Conservation (phyloP, 2,113 vertebrate species). For the Plotosus lineatus region DNA sequence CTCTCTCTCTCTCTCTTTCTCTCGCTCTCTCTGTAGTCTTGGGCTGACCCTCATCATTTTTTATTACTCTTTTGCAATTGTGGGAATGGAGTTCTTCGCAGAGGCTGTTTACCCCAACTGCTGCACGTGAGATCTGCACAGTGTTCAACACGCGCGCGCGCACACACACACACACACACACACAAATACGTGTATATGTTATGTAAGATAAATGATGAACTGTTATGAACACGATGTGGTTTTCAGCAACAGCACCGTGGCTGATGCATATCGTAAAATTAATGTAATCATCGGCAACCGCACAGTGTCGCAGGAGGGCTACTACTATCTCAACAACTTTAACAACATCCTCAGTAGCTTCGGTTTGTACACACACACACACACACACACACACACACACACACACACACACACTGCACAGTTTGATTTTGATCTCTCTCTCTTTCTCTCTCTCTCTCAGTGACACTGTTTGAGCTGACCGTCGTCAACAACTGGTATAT, state of each 20-base stretch:
- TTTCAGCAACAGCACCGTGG: constrained; percentile 87
- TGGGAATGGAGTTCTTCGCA: constrained; percentile 97
- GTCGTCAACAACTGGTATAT: constrained; percentile 99
- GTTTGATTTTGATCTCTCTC: neutral
- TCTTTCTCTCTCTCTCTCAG: constrained; percentile 67
- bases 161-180: constrained; percentile 1
- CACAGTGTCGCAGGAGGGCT: constrained; percentile 86
- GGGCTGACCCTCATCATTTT: constrained; percentile 94
- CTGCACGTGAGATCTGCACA: constrained; percentile 85
- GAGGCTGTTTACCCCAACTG: constrained; percentile 90
- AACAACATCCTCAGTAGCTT: constrained; percentile 97
- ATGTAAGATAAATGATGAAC: neutral
- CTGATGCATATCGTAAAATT: constrained; percentile 85
- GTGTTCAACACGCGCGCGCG: neutral
- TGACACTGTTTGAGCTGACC: constrained; percentile 94
- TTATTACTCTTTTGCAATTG: constrained; percentile 97
- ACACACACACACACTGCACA: neutral
- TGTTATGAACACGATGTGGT: neutral
- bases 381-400: neutral
- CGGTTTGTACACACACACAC: constrained; percentile 68
- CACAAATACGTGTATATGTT: neutral
- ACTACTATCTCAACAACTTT: constrained; percentile 99
- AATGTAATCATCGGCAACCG: constrained; percentile 83
- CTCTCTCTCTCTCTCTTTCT: neutral
- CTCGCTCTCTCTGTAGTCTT: constrained; percentile 72